Percentiles rank a stretch among this genome's conserved stretches.
These are phyloP conservation scores for Acleris literana DNA, from an alignment of 2,888 invertebrate species.

Conservation along the genomic window DNA sequence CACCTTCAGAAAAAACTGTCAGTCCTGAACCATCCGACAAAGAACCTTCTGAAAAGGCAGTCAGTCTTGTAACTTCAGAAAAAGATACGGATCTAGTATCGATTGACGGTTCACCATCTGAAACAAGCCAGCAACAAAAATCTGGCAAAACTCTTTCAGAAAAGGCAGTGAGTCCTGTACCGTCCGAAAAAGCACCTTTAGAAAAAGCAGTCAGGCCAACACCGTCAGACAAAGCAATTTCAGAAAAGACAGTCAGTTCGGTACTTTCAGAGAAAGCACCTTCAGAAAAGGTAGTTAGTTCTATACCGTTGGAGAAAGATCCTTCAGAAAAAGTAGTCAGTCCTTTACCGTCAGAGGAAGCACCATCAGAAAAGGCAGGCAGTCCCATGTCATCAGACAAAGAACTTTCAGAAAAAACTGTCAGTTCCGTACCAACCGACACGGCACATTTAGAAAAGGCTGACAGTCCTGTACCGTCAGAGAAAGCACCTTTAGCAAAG, in stretches of 20 bases:
- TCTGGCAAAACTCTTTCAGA: not conserved
- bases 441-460: too few relatives aligned
- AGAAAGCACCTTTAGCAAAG: constrained; percentile 21
- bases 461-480: not conserved
- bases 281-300: too few relatives aligned
- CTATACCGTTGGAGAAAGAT: not conserved
- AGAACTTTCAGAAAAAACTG: too few relatives aligned
- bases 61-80: constrained; percentile 22
- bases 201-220: constrained; percentile 33
- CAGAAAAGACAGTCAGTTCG: too few relatives aligned
- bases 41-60: not conserved
- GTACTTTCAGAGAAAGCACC: too few relatives aligned
- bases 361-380: too few relatives aligned
- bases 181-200: not conserved
- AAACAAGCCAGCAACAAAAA: not conserved
- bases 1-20: constrained; percentile 13
- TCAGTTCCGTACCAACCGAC: too few relatives aligned
- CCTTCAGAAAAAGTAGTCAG: not conserved
- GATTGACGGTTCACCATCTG: constrained; percentile 17
- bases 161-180: too few relatives aligned
- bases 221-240: too few relatives aligned
- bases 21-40: constrained; percentile 6
- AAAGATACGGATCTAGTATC: constrained; percentile 14
- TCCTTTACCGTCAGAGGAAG: too few relatives aligned
- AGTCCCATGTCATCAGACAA: too few relatives aligned